phyloP scores from a whole-genome alignment of 2,113 vertebrate genomes.

The Probosciger aterrimus region DNA sequence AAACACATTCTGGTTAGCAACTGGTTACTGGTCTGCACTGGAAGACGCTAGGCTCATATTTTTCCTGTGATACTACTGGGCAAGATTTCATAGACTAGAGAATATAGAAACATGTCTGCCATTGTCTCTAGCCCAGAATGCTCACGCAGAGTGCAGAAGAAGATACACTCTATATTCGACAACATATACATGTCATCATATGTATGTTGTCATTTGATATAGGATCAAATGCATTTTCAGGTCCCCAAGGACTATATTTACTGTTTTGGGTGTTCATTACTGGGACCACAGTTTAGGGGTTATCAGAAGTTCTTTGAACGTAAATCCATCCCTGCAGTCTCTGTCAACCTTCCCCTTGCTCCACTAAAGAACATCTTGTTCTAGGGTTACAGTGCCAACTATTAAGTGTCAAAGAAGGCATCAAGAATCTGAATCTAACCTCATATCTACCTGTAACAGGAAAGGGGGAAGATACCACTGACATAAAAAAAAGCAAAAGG shows the following conservation, averaged over 20 bases:
- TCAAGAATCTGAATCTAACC: background rate
- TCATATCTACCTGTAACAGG: background rate
- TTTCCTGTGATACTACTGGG: background rate
- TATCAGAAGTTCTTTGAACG: background rate
- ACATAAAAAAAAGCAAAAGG: background rate
- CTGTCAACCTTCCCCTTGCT: background rate
- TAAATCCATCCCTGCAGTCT: background rate
- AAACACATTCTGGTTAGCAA: background rate
- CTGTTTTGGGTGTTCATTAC: background rate
- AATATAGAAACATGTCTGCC: background rate
- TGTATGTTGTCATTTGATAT: background rate
- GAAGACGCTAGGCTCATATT: background rate
- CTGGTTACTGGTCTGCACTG: background rate
- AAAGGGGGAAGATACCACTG: background rate
- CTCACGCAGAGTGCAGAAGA: background rate
- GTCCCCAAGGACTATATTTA: accelerated
- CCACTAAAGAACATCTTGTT: background rate
- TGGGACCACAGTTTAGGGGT: background rate
- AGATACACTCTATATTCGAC: background rate
- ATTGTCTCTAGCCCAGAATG: background rate
- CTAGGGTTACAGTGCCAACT: background rate
- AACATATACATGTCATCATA: background rate
- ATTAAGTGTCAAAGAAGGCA: background rate
- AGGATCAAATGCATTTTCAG: background rate
- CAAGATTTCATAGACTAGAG: background rate